phyloP scores from a whole-genome alignment of 2,888 invertebrate genomes.

The Sthenelais limicola region DNA sequence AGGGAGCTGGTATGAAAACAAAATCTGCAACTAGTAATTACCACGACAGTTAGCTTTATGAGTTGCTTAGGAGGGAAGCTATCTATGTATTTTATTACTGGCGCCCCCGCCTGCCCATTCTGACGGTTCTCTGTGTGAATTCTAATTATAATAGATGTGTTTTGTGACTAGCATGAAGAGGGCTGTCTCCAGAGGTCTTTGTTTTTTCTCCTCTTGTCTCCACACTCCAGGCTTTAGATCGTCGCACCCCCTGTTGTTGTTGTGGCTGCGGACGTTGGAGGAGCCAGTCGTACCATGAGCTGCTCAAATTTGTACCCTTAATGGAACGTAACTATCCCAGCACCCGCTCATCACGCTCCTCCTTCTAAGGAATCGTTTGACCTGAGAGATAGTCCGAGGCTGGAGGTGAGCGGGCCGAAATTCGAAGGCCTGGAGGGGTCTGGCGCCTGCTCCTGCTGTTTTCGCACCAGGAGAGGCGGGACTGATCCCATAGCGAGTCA shows the following conservation, averaged over 20 bases:
- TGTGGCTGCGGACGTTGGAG: background rate
- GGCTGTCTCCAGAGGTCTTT: background rate
- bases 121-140: no score
- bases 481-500: no score
- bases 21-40: no score
- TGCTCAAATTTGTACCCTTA: conserved; percentile 27
- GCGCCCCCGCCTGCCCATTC: no score
- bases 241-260: background rate
- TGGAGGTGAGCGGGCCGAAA: conserved; percentile 17
- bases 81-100: no score
- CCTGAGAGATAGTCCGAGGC: background rate
- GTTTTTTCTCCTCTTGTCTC: background rate
- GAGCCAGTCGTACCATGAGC: conserved; percentile 7
- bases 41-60: no score
- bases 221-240: no score
- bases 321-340: conserved; percentile 34
- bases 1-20: no score
- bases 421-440: conserved; percentile 22
- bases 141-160: no score
- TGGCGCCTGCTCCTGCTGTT: conserved; percentile 19
- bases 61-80: no score
- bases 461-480: conserved; percentile 15
- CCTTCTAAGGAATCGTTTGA: background rate
- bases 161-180: no score
- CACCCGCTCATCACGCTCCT: conserved; percentile 4